Evolutionary conservation across 2,797 vertebrate species (phyloP), one percentile per base, ranked within the genome.

Genomic region (Sebastes trivittatus): DNA sequence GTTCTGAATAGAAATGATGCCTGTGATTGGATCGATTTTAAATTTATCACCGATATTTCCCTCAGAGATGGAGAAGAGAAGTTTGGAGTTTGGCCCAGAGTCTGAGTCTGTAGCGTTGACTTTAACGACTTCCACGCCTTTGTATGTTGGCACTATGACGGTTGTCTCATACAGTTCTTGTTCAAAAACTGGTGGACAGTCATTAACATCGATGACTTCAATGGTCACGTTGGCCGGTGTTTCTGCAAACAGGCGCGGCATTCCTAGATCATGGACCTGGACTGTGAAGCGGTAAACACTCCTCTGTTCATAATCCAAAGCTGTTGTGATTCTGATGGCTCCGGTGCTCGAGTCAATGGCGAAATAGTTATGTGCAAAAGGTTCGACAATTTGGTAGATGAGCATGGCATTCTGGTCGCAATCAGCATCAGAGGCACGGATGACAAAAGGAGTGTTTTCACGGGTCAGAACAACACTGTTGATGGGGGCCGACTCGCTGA

Each of bases 1-100:
- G 81, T 98, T 99, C 76, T 98, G 97, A 66, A 99, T 95, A 6
- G 95, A 97, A 88, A 99, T 94, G 11, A 96, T 90, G 7, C 97
- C 98, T 2, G 94, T 96, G 72, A 88, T 90, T 2, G 93, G 91
- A 90, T 98, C 95, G 56, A 99, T 95, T 81, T 90, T 95, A 88
- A 99, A 99, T 93, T 99, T 99, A 82, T 99, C 98, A 49, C 98
- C 98, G 7, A 99, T 99, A 83, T 99, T 99, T 67, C 98, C 98
- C 85, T 99, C 98, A 0, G 96, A 95, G 86, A 99, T 97, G 60
- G 97, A 97, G 92, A 97, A 99, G 59, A 99, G 94, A 18, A 99
- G 91, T 82, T 96, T 97, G 7, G 98, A 96, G 89, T 98, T 98
- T 3, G 96, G 88, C 18, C 94, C 93, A 2, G 98, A 98, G 91